Base-by-base conservation (phyloP, 92 coral and sea anemone species). In the Ricordea florida region DNA sequence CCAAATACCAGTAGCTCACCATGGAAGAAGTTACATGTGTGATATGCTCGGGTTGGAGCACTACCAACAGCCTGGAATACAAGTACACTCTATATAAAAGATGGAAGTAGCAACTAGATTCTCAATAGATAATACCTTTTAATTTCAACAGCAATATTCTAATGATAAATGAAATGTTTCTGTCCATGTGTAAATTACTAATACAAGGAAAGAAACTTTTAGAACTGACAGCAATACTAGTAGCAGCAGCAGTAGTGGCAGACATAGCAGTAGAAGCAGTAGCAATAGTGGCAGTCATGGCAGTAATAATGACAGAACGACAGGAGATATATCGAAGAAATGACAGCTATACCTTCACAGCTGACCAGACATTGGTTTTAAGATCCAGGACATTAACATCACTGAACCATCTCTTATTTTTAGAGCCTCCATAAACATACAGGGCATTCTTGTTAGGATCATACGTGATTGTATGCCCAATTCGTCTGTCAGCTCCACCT, bases 31-130 rank as follows among this genome's bases (percentile, higher is more conserved):
- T 83, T 80, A n/a, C 93, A 88, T 61, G 89, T 69, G 65, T 93
- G 98, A 74, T 93, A 93, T 7, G 98, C 89, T 71, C 98, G 78
- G 32, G 88, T 93, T 36, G 98, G 98, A 4, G 98, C 98, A 50
- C 74, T 87, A 42, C 98, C 97, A 15, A 84, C 88, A 17, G 97
- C 90, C 98, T 93, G 82, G 4, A 53, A 69, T 21, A 25, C 21
- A 74, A 10, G 4, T 15, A 28, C 58, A 27, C 14, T 6, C 18
- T 59, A 25, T 18, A 21, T n/a, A 32, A 3, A 8, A 27, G 18
- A 21, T n/a, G n/a, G 10, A 22, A 21, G 20, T 11, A 31, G 40
- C 45, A 13, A 17, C 7, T 6, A 30, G n/a, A 14, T 9, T 14
- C 0, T 28, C 38, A 37, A 9, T 4, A 14, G 10, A 33, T 33